Evolutionary conservation across 1,140 invertebrate species (phyloP).

Genomic region (Neotoxoptera formosana): DNA sequence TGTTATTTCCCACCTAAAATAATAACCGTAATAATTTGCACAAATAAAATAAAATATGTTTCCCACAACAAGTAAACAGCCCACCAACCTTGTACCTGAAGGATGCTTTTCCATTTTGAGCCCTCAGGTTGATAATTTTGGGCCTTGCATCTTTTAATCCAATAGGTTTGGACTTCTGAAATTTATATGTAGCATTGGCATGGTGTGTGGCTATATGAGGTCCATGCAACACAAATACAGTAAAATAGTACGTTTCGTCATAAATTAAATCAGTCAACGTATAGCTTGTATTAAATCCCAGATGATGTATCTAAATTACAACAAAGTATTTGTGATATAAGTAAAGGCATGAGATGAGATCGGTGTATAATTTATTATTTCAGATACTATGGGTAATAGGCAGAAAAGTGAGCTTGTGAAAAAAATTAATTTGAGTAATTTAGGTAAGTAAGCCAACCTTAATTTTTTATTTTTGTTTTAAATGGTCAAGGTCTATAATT

Average conservation of each 20-base stretch:
- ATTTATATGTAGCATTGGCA: slow-evolving; percentile 62
- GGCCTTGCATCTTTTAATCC: slow-evolving; percentile 63
- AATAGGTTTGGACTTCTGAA: slow-evolving; percentile 61
- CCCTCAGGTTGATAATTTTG: slow-evolving; percentile 63
- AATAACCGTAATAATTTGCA: slow-evolving; percentile 35
- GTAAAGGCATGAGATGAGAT: neutral
- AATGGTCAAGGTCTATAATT: too few relatives aligned
- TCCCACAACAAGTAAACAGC: neutral
- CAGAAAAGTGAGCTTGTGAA: neutral
- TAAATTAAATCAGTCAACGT: slow-evolving; percentile 68
- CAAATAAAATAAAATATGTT: neutral
- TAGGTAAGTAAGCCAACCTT: neutral
- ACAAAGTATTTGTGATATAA: neutral
- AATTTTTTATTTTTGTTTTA: too few relatives aligned
- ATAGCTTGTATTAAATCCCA: slow-evolving; percentile 68
- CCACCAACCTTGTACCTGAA: slow-evolving; percentile 64
- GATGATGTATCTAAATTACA: slow-evolving; percentile 65
- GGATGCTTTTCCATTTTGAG: slow-evolving; percentile 63
- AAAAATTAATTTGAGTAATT: neutral
- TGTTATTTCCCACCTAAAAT: slow-evolving; percentile 56
- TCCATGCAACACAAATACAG: slow-evolving; percentile 65
- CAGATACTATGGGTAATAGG: neutral
- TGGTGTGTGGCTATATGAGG: slow-evolving; percentile 63
- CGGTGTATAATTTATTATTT: neutral
- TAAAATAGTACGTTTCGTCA: slow-evolving; percentile 65